Percentiles rank a stretch among this genome's conserved stretches.
phyloP scores from a whole-genome alignment of 2,113 vertebrate genomes.

The Kryptolebias marmoratus region DNA sequence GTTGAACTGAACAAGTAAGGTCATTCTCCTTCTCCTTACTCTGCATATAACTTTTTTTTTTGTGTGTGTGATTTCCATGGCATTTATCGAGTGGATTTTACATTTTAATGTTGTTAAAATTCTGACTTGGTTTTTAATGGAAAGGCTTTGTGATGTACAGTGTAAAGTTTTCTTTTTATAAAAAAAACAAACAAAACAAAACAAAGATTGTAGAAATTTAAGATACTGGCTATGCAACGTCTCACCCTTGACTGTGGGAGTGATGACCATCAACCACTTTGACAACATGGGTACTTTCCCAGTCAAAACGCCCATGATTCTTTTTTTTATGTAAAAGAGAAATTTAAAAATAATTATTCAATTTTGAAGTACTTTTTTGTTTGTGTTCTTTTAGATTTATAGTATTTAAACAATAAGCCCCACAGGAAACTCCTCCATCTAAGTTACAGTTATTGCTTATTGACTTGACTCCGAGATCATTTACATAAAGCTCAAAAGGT shows the following conservation, averaged over 20 bases:
- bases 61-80: constrained; percentile 67
- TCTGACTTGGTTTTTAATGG: constrained; percentile 64
- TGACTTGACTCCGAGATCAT: constrained; percentile 3
- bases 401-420: neutral
- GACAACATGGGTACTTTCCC: constrained; percentile 41
- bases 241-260: constrained; percentile 63
- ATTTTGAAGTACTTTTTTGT: constrained; percentile 61
- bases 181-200: constrained; percentile 1
- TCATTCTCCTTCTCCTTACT: constrained; percentile 60
- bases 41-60: constrained; percentile 38
- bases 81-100: constrained; percentile 68
- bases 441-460: neutral
- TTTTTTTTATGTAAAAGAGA: constrained; percentile 65
- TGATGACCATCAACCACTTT: constrained; percentile 44
- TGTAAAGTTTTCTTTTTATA: constrained; percentile 73
- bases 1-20: constrained; percentile 58
- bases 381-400: constrained; percentile 18
- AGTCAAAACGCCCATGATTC: constrained; percentile 48
- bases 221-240: constrained; percentile 63
- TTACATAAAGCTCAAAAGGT: neutral
- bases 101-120: constrained; percentile 62
- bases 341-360: constrained; percentile 49
- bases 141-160: constrained; percentile 77
- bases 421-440: neutral
- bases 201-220: constrained; percentile 67